Base-by-base conservation (phyloP, 2,888 invertebrate genomes). In the Aporophyla lueneburgensis region DNA sequence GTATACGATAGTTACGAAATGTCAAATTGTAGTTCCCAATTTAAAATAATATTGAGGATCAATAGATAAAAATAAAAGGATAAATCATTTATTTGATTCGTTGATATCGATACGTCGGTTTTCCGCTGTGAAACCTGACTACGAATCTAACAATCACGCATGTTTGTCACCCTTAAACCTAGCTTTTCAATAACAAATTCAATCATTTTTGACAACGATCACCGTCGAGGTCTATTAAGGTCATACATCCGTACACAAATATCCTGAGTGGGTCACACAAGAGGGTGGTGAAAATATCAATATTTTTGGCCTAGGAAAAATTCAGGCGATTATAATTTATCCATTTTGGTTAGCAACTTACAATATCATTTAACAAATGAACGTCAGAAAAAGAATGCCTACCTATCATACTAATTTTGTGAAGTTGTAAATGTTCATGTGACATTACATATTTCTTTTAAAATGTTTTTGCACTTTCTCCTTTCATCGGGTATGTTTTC, bases 391-490 rank as follows among this genome's bases (percentile, higher is more conserved):
- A 58, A 33, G 19, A 33, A 9, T 19, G 19, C 27, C 27, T 40
- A n/a, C n/a, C 6, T 6, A 12, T 14, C 6, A 54, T 24, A 6
- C 6, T 24, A 1, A 33, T 33, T 33, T 33, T 24, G 24, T 16
- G 16, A 16, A 40, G 9, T 62, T 21, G 14, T n/a, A n/a, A 43
- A 43, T 43, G 43, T 43, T 19, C 19, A 63, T 24, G 24, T 63
- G 5, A 24, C 10, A 16, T 43, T 10, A 43, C 10, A 10, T 16
- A n/a, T n/a, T 63, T 63, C n/a, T 24, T 40, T 10, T 19, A 19
- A 33, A 33, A 33, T 21, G 33, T 68, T 53, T 61, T n/a, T 76
- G 16, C 7, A 68, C 53, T 49, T 62, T 62, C 71, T 62, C n/a
- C 5, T 49, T 24, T 21, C 14, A 33, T 21, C 33, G 16, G 19